Evolutionary conservation across 2,113 vertebrate genomes (phyloP).

Genomic region (Balaeniceps rex): DNA sequence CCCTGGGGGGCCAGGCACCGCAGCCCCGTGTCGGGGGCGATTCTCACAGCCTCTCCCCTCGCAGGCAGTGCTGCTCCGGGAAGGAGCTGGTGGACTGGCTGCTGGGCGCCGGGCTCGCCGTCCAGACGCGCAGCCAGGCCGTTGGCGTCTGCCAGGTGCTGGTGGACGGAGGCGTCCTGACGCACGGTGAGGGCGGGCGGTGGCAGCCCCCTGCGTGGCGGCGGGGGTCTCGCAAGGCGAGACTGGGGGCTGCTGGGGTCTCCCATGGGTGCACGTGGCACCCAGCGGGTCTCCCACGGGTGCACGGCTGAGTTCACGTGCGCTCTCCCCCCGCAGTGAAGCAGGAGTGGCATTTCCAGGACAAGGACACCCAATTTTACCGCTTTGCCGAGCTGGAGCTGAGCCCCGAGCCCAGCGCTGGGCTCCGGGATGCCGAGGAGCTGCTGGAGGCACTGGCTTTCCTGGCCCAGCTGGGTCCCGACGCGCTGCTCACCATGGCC

Average conservation of each 20-base stretch:
- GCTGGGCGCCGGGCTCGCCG: conserved; percentile 74
- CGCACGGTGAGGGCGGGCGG: conserved; percentile 77
- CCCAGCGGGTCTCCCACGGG: not conserved
- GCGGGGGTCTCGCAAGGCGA: not conserved
- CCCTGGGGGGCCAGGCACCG: rapidly evolving
- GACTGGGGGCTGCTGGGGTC: not conserved
- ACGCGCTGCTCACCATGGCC: conserved; percentile 90
- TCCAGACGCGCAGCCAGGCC: conserved; percentile 84
- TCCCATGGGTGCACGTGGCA: not conserved
- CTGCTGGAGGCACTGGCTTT: conserved; percentile 84
- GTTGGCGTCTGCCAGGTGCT: conserved; percentile 92
- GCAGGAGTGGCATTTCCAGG: conserved; percentile 91
- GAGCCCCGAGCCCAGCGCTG: conserved; percentile 43
- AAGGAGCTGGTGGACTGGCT: conserved; percentile 90
- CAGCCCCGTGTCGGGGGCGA: rapidly evolving
- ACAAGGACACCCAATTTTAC: conserved; percentile 92
- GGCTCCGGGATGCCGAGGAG: conserved; percentile 74
- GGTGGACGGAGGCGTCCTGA: conserved; percentile 87
- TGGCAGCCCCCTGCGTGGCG: rapidly evolving
- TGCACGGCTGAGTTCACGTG: rapidly evolving
- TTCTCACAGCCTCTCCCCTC: rapidly evolving
- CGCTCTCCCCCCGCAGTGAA: conserved; percentile 73
- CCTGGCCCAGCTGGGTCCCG: conserved; percentile 87
- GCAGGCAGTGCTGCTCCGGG: conserved; percentile 88
- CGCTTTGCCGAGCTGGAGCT: conserved; percentile 82